Base-by-base conservation (phyloP, 1,140 invertebrate species). In the Apis florea region DNA sequence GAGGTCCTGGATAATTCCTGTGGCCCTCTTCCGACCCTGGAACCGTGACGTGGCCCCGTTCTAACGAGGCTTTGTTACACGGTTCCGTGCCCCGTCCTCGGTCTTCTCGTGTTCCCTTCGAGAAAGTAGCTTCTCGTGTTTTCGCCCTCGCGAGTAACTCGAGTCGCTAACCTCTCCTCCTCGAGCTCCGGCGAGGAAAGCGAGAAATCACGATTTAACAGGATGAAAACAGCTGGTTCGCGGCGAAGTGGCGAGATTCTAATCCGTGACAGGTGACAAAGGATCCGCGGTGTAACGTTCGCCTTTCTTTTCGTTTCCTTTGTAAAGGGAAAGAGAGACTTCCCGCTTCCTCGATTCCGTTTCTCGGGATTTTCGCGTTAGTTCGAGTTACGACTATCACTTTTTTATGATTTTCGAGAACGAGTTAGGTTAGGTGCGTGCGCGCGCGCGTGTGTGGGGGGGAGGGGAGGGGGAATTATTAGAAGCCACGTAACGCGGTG, bases 1-100 rank as follows among this genome's bases (percentile, higher is more conserved):
- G 85, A 87, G 85, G 84, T 86, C 85, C 85, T 59, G 31, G 85
- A 78, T n/a, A n/a, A n/a, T 84, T 87, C 86, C 67, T n/a, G n/a
- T n/a, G 70, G 77, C 61, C 58, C 26, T 79, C 79, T 83, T 77
- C 82, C 81, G 78, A 82, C 63, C 4, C 31, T 75, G 64, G 31
- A 80, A 81, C 83, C 77, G 85, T 77, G 82, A 86, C 78, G 81
- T 63, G 53, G 68, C 58, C 58, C 31, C 47, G 24, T 86, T 86
- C 81, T 80, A 83, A 77, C 84, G 85, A 83, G 77, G 54, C 69
- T 87, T 84, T 86, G 86, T 87, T 87, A 87, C 74, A 54, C 69
- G 85, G 82, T 69, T 72, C 74, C 76, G 74, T 70, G 69, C 31
- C 31, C 31, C 54, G 79, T 84, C n/a, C n/a, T n/a, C n/a, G n/a